Percentiles rank a stretch among this genome's conserved stretches.
phyloP scores from a whole-genome alignment of 2,888 invertebrate species.

The Muscina levida region DNA sequence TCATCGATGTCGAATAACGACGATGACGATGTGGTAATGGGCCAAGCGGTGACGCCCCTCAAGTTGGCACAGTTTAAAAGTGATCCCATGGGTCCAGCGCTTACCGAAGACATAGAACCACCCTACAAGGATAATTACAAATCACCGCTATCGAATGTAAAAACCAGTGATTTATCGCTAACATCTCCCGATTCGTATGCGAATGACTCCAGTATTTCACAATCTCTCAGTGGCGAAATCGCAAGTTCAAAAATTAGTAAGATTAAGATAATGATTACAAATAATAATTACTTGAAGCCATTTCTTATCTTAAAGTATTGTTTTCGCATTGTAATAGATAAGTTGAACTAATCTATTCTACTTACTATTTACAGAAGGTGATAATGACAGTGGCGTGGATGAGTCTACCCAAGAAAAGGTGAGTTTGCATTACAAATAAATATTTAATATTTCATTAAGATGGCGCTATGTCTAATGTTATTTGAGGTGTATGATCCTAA shows the following conservation, averaged over 20 bases:
- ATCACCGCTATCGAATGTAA: slow-evolving; percentile 53
- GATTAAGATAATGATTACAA: slow-evolving; percentile 36
- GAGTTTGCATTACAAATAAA: too few species aligned
- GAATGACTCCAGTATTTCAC: slow-evolving; percentile 52
- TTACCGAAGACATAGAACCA: slow-evolving; percentile 73
- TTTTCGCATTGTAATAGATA: background rate
- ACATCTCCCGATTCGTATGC: slow-evolving; percentile 52
- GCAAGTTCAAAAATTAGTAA: slow-evolving; percentile 65
- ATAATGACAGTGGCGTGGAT: slow-evolving; percentile 91
- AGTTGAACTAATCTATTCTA: slow-evolving; percentile 42
- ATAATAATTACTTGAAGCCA: slow-evolving; percentile 50
- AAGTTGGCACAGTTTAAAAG: slow-evolving; percentile 70
- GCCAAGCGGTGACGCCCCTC: slow-evolving; percentile 77
- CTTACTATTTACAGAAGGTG: slow-evolving; percentile 85
- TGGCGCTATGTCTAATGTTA: too few species aligned
- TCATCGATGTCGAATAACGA: slow-evolving; percentile 71
- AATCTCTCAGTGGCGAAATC: slow-evolving; percentile 33
- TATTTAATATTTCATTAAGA: too few species aligned
- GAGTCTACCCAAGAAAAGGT: slow-evolving; percentile 91
- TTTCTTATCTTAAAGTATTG: slow-evolving; percentile 13
- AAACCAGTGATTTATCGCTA: slow-evolving; percentile 55
- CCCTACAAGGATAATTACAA: slow-evolving; percentile 60
- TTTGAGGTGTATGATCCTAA: too few species aligned
- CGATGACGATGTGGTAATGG: slow-evolving; percentile 79
- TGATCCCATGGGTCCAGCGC: slow-evolving; percentile 74